phyloP scores from a whole-genome alignment of 2,888 invertebrate genomes.

The Alviniconcha strummeri region DNA sequence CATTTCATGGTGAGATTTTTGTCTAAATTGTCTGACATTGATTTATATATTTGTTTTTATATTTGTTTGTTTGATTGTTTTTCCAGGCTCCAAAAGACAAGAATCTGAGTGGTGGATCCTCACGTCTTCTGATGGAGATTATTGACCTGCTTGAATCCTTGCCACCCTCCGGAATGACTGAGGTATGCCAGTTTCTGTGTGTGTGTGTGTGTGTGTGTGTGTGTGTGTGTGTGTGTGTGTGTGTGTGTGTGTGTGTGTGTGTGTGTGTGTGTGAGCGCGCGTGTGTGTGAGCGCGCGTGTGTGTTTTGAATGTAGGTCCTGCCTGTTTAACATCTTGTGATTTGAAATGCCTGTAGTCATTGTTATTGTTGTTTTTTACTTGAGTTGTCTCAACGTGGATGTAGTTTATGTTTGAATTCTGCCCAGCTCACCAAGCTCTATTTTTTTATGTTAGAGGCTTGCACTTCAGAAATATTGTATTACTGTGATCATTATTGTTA shows the following conservation, averaged over 20 bases:
- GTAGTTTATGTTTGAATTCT: too few species aligned
- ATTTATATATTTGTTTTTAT: background rate
- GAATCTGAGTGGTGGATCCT: slow-evolving; percentile 52
- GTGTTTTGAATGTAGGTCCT: background rate
- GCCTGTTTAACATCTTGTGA: too few species aligned
- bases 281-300: background rate
- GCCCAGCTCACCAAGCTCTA: too few species aligned
- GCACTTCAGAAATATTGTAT: background rate
- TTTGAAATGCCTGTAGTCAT: too few species aligned
- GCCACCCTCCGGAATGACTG: slow-evolving; percentile 59
- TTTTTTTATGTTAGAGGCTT: background rate
- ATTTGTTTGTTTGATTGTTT: slow-evolving; percentile 6
- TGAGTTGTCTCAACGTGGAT: too few species aligned
- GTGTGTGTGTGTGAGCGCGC: background rate
- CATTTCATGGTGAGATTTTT: too few species aligned
- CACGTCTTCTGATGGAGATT: slow-evolving; percentile 61
- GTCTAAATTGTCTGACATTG: too few species aligned
- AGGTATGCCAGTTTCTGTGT: slow-evolving; percentile 45
- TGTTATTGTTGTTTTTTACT: too few species aligned
- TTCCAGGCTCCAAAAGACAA: slow-evolving; percentile 63
- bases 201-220: background rate
- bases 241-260: slow-evolving; percentile 5
- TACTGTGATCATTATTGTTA: too few species aligned
- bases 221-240: background rate
- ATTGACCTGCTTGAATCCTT: slow-evolving; percentile 64